phyloP scores from a whole-genome alignment of 2,888 invertebrate species.

The Parnassius orleans region DNA sequence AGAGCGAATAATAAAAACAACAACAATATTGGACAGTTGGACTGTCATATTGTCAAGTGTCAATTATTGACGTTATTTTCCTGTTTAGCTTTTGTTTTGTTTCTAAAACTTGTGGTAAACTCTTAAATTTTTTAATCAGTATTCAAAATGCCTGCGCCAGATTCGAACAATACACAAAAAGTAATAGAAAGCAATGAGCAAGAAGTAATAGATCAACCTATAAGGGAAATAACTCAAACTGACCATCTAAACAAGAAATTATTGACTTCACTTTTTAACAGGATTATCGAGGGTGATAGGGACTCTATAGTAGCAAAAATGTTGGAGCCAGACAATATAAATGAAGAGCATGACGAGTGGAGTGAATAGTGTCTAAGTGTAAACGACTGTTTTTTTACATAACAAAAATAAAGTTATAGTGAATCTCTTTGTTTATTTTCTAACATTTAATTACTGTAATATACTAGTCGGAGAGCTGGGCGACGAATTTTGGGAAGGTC shows the following conservation, averaged over 20 bases:
- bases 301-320: conserved; percentile 56
- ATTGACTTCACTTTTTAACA: conserved; percentile 81
- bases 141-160: conserved; percentile 61
- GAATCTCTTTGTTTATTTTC: no score
- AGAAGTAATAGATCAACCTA: conserved; percentile 42
- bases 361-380: conserved; percentile 31
- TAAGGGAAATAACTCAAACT: conserved; percentile 81
- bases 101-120: not conserved
- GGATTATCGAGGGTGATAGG: conserved; percentile 73
- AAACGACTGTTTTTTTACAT: not conserved
- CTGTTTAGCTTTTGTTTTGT: conserved; percentile 2
- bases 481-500: no score
- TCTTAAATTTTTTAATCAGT: conserved; percentile 1
- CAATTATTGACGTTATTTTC: conserved; percentile 25
- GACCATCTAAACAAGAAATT: conserved; percentile 85
- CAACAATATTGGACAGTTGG: no score
- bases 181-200: conserved; percentile 38
- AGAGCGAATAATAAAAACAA: no score
- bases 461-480: no score
- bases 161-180: conserved; percentile 39
- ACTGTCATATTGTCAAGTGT: conserved; percentile 13
- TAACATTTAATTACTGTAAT: no score
- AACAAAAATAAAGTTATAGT: no score
- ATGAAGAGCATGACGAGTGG: conserved; percentile 61
- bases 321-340: conserved; percentile 55